Base-by-base conservation (phyloP, 2,113 vertebrate species). In the Bagarius yarrelli region DNA sequence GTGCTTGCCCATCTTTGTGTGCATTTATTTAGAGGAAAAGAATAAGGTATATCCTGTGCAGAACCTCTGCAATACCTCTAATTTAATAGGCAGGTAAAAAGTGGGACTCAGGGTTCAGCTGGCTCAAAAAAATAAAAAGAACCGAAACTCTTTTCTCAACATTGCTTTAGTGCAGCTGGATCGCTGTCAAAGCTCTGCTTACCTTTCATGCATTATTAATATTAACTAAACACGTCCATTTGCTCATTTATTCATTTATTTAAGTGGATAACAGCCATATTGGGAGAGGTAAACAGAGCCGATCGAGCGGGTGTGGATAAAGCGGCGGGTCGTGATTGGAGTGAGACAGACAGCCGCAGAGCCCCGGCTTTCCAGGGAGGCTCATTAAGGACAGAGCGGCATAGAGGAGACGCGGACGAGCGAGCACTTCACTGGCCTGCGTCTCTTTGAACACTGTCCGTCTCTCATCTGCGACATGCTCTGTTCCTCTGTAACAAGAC, bases 371-470 rank as follows among this genome's bases (percentile, higher is more conserved):
- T 89, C 78, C 86, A 88, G 88, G 88, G 89, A 87, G 88, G 88
- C 93, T 94, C 92, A 93, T 94, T 93, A 94, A 90, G 90, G 92
- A 92, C 89, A 87, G 89, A 85, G 84, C 91, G 88, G 88, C 88
- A 86, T 86, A 88, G 90, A 90, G 91, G 82, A 92, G 86, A 89
- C 19, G 70, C 30, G 52, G 85, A 89, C 89, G 81, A 85, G 88
- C 87, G 76, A 80, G 69, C 88, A 88, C 87, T 92, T 92, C 90
- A 89, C 87, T 86, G 88, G 88, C 89, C 88, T 88, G 87, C 86
- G 81, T 90, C 86, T 61, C 89, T 91, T 91, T 91, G 91, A 92
- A 91, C 88, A 88, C 84, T 87, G 69, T 86, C 87, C 89, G 82
- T 88, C 90, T 90, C 89, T 92, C 91, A 93, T 93, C 90, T 89